Evolutionary conservation across 2,888 invertebrate species (phyloP).

Genomic region (Epirrita christyi): DNA sequence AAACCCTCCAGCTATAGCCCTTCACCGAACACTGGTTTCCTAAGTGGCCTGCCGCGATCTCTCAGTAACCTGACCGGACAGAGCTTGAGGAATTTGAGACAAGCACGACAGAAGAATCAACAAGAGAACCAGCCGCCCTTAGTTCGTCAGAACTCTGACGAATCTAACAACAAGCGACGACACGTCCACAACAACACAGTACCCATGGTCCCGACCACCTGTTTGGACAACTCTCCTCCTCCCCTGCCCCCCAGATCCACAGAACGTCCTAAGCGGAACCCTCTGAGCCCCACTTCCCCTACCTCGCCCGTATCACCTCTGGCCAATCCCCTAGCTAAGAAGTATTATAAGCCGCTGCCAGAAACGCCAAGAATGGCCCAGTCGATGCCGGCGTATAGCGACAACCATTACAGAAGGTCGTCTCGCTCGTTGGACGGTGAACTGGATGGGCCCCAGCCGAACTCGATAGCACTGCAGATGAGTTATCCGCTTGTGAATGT

Average conservation of each 20-base stretch:
- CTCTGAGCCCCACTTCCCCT: constrained; percentile 45
- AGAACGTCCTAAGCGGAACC: constrained; percentile 60
- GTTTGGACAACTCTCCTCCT: constrained; percentile 72
- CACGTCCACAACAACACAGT: constrained; percentile 67
- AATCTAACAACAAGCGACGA: constrained; percentile 51
- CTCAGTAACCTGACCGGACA: constrained; percentile 79
- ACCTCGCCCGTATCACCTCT: constrained; percentile 4
- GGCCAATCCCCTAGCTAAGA: constrained; percentile 41
- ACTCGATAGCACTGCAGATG: constrained; percentile 87
- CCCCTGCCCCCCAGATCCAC: constrained; percentile 67
- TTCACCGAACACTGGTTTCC: constrained; percentile 62
- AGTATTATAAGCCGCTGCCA: constrained; percentile 53
- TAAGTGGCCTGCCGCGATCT: constrained; percentile 74
- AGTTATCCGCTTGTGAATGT: constrained; percentile 86
- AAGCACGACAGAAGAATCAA: constrained; percentile 56
- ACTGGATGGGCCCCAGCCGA: constrained; percentile 76
- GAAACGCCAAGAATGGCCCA: constrained; percentile 60
- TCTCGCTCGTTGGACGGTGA: constrained; percentile 73
- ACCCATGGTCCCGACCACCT: constrained; percentile 73
- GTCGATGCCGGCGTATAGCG: constrained; percentile 60
- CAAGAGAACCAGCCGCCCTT: constrained; percentile 60
- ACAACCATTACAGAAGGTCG: constrained; percentile 61
- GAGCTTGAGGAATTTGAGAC: constrained; percentile 67
- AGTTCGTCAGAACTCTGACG: constrained; percentile 66
- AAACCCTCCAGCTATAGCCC: constrained; percentile 42